These are phyloP conservation scores for Acanthochromis polyacanthus DNA, from an alignment of 2,113 vertebrate species.

Conservation along the genomic window DNA sequence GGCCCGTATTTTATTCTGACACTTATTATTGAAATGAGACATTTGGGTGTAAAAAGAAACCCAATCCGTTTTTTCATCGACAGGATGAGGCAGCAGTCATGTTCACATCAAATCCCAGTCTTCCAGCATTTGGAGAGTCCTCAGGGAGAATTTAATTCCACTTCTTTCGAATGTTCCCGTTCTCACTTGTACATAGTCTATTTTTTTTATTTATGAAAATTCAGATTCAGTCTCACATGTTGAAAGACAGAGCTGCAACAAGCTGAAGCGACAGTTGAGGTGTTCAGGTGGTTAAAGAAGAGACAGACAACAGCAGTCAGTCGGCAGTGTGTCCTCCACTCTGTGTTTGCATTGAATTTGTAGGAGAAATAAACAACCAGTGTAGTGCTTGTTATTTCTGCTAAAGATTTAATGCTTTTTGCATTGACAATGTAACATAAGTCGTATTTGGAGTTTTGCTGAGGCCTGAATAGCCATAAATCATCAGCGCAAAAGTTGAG, in stretches of 20 bases:
- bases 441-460: not conserved
- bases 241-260: conserved; percentile 34
- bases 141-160: conserved; percentile 64
- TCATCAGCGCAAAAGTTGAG: not conserved
- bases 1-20: conserved; percentile 87
- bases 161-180: conserved; percentile 41
- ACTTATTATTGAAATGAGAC: conserved; percentile 88
- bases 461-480: not conserved
- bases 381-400: conserved; percentile 16
- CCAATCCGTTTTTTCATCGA: conserved; percentile 41
- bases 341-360: conserved; percentile 5
- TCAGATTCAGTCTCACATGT: conserved; percentile 48
- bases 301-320: conserved; percentile 19
- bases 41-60: conserved; percentile 76
- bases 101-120: conserved; percentile 44
- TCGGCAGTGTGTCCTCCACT: not conserved
- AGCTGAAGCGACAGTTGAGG: conserved; percentile 28
- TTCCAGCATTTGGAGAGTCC: conserved; percentile 45
- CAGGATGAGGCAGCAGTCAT: conserved; percentile 45
- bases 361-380: not conserved
- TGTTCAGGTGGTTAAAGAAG: conserved; percentile 24
- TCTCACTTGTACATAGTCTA: conserved; percentile 45
- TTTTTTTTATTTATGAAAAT: conserved; percentile 60
- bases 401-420: not conserved
- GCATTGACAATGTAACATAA: not conserved